Evolutionary conservation across 2,888 invertebrate species (phyloP), one percentile per base, ranked within the genome.

Genomic region (Automeris io): DNA sequence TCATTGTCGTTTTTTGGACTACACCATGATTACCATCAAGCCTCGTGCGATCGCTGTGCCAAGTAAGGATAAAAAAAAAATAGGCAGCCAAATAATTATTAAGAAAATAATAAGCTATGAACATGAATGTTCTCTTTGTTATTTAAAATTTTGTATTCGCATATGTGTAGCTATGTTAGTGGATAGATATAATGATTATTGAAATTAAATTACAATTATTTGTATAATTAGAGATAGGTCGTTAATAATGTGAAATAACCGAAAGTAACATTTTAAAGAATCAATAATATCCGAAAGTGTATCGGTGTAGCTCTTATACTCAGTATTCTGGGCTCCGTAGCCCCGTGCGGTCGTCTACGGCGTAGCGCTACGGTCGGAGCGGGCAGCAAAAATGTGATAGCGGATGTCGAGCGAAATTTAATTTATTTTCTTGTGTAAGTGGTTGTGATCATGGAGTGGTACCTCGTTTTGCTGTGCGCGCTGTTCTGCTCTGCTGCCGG

Each of bases 211-310:
- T n/a, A n/a, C n/a, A n/a, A n/a, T n/a, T n/a, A n/a, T n/a, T n/a
- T n/a, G n/a, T n/a, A n/a, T n/a, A n/a, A n/a, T n/a, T n/a, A n/a
- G n/a, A n/a, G n/a, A n/a, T n/a, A n/a, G n/a, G n/a, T n/a, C n/a
- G n/a, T n/a, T n/a, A n/a, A 62, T 61, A 58, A 64, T 62, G 59
- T 75, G 68, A 80, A 81, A 80, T 79, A 62, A 62, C 78, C 77
- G 77, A 83, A 83, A 85, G 85, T 82, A 81, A 78, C 79, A 80
- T 76, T 85, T 76, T 78, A 81, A 80, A 81, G 81, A 86, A 85
- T 85, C 85, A 82, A 85, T 85, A 85, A 75, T 64, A 76, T 24
- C 52, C 53, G 58, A 61, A 65, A 56, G 59, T 50, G 49, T 57
- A 66, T 62, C 68, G 66, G 63, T 62, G 59, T 62, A 49, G 57